These are phyloP conservation scores for Phaethon lepturus DNA, from an alignment of 2,113 vertebrate species.

Conservation along the genomic window DNA sequence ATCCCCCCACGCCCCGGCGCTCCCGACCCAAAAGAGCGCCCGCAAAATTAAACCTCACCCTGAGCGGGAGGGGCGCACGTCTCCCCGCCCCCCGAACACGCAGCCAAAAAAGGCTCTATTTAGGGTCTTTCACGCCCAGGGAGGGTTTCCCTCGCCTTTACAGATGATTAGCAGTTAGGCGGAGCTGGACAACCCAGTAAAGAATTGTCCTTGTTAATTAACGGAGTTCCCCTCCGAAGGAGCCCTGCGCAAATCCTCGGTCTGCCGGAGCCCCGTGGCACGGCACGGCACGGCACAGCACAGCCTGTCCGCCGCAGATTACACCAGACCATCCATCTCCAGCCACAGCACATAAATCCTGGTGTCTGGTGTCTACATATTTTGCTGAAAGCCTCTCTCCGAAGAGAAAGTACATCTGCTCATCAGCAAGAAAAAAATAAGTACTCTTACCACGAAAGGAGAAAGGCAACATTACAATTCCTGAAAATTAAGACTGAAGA, in stretches of 20 bases:
- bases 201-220: background rate
- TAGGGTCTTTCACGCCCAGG: background rate
- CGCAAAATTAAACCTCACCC: background rate
- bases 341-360: background rate
- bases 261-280: no score
- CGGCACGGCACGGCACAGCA: fast-evolving
- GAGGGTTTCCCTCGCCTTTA: background rate
- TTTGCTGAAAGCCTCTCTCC: background rate
- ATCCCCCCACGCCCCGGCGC: no score
- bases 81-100: background rate
- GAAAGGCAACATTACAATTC: background rate
- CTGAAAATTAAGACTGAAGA: background rate
- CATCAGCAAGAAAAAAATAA: background rate
- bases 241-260: background rate
- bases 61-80: fast-evolving
- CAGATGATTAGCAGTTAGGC: fast-evolving
- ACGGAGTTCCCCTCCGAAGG: background rate
- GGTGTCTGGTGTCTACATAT: fast-evolving
- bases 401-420: background rate
- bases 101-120: background rate
- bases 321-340: background rate
- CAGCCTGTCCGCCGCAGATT: background rate
- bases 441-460: background rate
- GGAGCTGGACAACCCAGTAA: background rate
- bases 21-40: no score